A percentile compares a stretch with the other conserved stretches of the same genome.
Conservation (phyloP, 1,140 invertebrate genomes). For the Macrocentrus cingulum region DNA sequence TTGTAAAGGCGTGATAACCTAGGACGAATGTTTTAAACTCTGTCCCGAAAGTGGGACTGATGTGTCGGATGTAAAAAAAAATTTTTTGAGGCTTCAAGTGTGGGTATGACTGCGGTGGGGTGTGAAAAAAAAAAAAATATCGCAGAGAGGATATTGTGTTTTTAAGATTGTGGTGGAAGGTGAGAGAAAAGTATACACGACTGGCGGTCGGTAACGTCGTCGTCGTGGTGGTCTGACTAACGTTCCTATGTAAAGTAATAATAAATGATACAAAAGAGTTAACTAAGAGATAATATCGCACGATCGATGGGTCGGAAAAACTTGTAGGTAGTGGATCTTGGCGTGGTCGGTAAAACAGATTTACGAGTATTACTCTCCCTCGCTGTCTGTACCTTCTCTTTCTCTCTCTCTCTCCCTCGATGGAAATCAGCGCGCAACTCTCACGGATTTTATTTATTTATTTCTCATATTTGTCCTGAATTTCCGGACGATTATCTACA, state of each 20-base stretch:
- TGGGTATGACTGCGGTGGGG: conserved; percentile 3
- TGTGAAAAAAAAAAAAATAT: conserved; percentile 29
- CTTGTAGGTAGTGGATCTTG: conserved; percentile 34
- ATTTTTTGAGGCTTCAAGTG: neutral
- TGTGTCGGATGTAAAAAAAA: neutral
- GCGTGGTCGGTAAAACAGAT: conserved; percentile 18
- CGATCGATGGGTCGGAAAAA: conserved; percentile 26
- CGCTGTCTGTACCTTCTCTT: conserved; percentile 16
- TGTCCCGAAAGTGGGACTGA: too few species aligned
- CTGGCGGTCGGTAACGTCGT: conserved; percentile 11
- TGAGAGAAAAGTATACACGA: conserved; percentile 25
- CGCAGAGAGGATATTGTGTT: neutral
- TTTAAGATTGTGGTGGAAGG: conserved; percentile 21
- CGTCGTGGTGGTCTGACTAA: conserved; percentile 54
- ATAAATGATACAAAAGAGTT: conserved; percentile 50
- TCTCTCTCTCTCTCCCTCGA: conserved; percentile 33
- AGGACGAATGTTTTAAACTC: too few species aligned
- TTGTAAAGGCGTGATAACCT: too few species aligned
- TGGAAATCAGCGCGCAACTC: too few species aligned
- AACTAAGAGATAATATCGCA: conserved; percentile 38
- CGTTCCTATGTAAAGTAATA: conserved; percentile 60
- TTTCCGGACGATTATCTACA: too few species aligned
- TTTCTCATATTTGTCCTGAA: neutral
- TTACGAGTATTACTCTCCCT: conserved; percentile 48
- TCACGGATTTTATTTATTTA: conserved; percentile 17